These are phyloP conservation scores for Gavia stellata DNA, from an alignment of 2,113 vertebrate species.

Conservation along the genomic window DNA sequence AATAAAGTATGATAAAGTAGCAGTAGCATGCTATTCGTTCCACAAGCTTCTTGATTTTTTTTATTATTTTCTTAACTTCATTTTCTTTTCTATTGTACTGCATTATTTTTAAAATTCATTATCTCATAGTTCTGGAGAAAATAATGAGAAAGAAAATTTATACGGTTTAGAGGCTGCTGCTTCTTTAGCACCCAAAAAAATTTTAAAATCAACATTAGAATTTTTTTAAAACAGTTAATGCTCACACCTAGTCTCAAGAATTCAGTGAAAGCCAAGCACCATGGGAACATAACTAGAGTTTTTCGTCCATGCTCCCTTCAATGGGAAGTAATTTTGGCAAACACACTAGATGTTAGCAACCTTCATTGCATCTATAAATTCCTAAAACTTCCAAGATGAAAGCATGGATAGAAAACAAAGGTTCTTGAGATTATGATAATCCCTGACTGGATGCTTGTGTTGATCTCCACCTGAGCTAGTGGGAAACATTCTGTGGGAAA, in stretches of 20 bases:
- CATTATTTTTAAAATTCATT: not conserved
- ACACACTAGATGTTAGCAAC: not conserved
- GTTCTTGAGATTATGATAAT: not conserved
- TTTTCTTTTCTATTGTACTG: not conserved
- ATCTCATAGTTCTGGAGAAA: not conserved
- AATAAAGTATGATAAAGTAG: not conserved
- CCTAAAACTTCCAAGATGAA: not conserved
- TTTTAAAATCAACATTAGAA: not conserved
- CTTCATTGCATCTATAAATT: not conserved
- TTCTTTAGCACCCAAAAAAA: not conserved
- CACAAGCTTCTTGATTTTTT: not conserved
- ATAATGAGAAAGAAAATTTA: not conserved
- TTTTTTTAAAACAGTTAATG: not conserved
- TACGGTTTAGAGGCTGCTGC: not conserved
- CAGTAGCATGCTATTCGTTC: not conserved
- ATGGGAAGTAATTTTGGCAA: not conserved
- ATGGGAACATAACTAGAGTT: not conserved
- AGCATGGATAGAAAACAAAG: not conserved
- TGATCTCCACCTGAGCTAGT: not conserved
- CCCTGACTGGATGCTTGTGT: not conserved
- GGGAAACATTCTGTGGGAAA: not conserved
- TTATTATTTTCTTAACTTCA: not conserved
- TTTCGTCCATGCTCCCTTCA: not conserved
- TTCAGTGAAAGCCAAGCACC: not conserved
- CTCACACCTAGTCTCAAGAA: not conserved